Evolutionary conservation across 2,113 vertebrate genomes (phyloP), one percentile per base, ranked within the genome.

Genomic region (Archilochus colubris): DNA sequence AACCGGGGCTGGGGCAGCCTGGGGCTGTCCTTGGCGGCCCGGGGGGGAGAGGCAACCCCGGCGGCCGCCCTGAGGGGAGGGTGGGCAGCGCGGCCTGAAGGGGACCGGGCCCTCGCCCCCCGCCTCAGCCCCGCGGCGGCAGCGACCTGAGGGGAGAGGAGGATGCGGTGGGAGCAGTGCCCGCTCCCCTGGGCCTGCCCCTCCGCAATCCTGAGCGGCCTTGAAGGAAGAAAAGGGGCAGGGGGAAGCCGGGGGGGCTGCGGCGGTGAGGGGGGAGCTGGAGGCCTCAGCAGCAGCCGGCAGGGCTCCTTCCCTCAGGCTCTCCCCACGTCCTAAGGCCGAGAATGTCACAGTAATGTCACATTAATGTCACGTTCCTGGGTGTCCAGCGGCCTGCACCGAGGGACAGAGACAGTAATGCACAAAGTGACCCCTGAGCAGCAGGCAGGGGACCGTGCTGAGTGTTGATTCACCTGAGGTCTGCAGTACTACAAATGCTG

Each of bases 401-500:
- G 0, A 19, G 59, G 62, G 31, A 23, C 54, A 13, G 59, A 2
- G 2, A 1, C 51, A 36, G 57, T 6, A 40, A 20, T 1, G 19
- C 64, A 2, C n/a, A 5, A 40, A 28, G 61, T 16, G 61, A 51
- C 82, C 69, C 51, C 64, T 6, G 53, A 21, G 46, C 24, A 2
- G 14, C 38, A 57, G 3, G 58, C 72, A 13, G 63, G 46, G 70
- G 40, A 1, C 0, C 4, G 74, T 17, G 16, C 61, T 9, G 38
- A 36, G 40, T 36, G 2, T 28, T 23, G 10, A 1, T 24, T 40
- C 36, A 25, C 0, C 0, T 6, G 24, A 7, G 38, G 19, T 17
- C 15, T 53, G 5, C 55, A 22, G 2, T 43, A 12, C 28, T 40
- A 2, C 7, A 62, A 33, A 13, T 6, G 17, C 31, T 57, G 3